Base-by-base conservation (phyloP, 2,888 invertebrate species). In the Volucella inanis region DNA sequence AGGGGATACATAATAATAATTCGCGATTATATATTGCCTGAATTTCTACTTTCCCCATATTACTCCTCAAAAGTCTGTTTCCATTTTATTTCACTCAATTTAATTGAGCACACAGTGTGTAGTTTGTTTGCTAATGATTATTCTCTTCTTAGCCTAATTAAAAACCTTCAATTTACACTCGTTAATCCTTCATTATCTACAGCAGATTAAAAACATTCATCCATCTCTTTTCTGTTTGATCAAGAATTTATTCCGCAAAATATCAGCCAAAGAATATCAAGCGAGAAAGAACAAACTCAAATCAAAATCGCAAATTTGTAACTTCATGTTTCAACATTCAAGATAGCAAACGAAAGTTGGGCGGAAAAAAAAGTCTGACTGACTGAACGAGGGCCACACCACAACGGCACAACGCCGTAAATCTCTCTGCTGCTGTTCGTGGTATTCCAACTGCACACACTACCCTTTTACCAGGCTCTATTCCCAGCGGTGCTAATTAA, bases 401-500 rank as follows among this genome's bases (percentile, higher is more conserved):
- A 74, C 50, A 61, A 14, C 45, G 59, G 67, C 57, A 31, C n/a
- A 43, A 14, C 38, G 15, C 61, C 41, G 62, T 41, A 64, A 39
- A 57, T 76, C 49, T 31, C 41, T 62, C 59, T 50, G 49, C 10
- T 22, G 59, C 41, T 43, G n/a, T 64, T 59, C 11, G 49, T n/a
- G 22, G 9, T 41, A 38, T 39, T 65, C 22, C 59, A 62, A 57
- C 61, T 43, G 59, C 18, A 54, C 57, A 41, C 54, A 15, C 38
- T 11, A 71, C 67, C 70, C 62, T 80, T 75, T 18, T 45, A 39
- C 43, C 31, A 50, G 76, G 18, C 64, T 74, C 70, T 90, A 91
- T 90, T 92, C 92, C 92, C 92, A 89, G 89, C 90, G 92, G 92
- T 90, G 90, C 90, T 92, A 92, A 92, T 92, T 92, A 92, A 90